Evolutionary conservation across 2,888 invertebrate genomes (phyloP), one percentile per base, ranked within the genome.

Genomic region (Suillia variegata): DNA sequence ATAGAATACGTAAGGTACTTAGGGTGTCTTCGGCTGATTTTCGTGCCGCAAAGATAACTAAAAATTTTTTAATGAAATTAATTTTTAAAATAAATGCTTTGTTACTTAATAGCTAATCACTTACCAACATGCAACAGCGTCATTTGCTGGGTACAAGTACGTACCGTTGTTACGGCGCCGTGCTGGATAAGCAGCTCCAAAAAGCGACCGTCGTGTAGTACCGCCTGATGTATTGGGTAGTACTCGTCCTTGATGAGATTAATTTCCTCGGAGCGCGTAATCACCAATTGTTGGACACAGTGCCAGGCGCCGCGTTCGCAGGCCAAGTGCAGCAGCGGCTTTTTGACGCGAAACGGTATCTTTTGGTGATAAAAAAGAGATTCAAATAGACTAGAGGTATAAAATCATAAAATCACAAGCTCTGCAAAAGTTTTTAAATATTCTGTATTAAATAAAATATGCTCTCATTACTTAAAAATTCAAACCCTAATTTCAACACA

Each of bases 141-240:
- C 87, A 89, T 89, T 82, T 87, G 89, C 78, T 89, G 89, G 8
- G 87, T 89, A 69, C 86, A 88, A 15, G 90, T 89, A 55, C 87
- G 83, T 2, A 89, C 89, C 5, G 87, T 88, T 1, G 89, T 88
- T 61, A 88, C 86, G 24, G 90, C 90, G n/a, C 90, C 90, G 73
- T 87, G 87, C 62, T 84, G 84, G 62, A 88, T 87, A 48, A 88
- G 79, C 61, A 87, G 77, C 71, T 88, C 87, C 51, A 89, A 83
- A 79, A 90, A 90, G 70, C 87, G 86, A 51, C 87, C 85, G 65
- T 90, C 89, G 76, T 91, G 90, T 22, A 89, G 83, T 17, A 89
- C 89, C 13, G 90, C 88, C 73, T 89, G 88, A 78, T 91, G 89
- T 60, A 91, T 87, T n/a, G 91, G 91, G 77, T 88, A 90, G 77